Base-by-base conservation (phyloP, 2,113 vertebrate species). In the Formicarius rufipectus region DNA sequence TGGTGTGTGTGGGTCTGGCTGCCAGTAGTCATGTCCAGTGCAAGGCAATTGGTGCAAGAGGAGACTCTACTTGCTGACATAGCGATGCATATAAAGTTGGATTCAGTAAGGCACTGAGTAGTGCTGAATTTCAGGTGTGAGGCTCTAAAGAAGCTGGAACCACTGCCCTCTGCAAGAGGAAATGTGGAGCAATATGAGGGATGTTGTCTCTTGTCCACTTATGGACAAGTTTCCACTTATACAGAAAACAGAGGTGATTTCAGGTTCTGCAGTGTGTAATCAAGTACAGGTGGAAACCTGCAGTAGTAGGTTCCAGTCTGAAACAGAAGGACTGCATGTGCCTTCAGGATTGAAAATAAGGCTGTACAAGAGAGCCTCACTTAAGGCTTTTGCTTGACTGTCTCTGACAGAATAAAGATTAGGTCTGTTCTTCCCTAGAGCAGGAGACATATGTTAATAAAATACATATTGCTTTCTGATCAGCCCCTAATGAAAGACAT, bases 391-490 rank as follows among this genome's bases (percentile, higher is more conserved):
- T 90, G 87, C 47, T 78, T 77, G 64, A 53, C 84, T 91, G 63
- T 87, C 87, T 84, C 73, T 96, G 90, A 55, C 56, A 90, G 79
- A 94, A 40, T 83, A 84, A 95, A 94, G 63, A 95, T 96, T 90
- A 94, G 73, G 33, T 95, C 90, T 94, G 76, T 59, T 84, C 80
- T 94, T 94, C 77, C 59, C 84, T 93, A 90, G 73, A 66, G 81
- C 12, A 7, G 76, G 59, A 64, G 96, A 85, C 86, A 73, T 90
- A 95, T 66, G 27, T 92, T 97, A 97, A 97, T 97, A 97, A 96
- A 97, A 97, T 95, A 96, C 92, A 89, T 96, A 97, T 94, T 97
- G 96, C 94, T 96, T 97, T 94, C 96, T 97, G 95, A 97, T 96
- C 96, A 96, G 64, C 58, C 66, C 52, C 91, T 97, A 97, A 97